phyloP scores from a whole-genome alignment of 2,113 vertebrate species.

The Genyomyrus donnyi region DNA sequence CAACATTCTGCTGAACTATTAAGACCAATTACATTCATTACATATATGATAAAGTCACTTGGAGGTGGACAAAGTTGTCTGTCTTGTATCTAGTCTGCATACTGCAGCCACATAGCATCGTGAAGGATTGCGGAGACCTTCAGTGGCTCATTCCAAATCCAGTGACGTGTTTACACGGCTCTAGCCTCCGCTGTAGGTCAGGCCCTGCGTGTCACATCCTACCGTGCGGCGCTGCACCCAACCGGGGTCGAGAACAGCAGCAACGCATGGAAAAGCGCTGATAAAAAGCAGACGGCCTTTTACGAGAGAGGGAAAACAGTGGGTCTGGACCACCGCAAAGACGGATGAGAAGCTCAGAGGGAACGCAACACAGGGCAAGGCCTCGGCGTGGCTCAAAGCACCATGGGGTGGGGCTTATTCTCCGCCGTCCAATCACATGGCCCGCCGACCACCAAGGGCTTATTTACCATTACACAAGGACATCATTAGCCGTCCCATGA shows the following conservation, averaged over 20 bases:
- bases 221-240: neutral
- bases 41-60: neutral
- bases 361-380: neutral
- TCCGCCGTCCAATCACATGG: neutral
- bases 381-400: too few relatives aligned
- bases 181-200: neutral
- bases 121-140: neutral
- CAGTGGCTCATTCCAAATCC: neutral
- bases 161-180: neutral
- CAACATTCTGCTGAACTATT: neutral
- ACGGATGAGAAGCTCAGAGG: neutral
- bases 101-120: neutral
- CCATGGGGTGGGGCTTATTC: neutral
- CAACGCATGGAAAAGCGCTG: neutral
- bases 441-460: neutral
- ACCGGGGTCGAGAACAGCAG: neutral
- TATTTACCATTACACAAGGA: neutral
- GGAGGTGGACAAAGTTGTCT: neutral
- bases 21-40: neutral
- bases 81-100: neutral
- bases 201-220: neutral
- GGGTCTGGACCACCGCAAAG: neutral
- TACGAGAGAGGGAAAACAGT: neutral
- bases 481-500: neutral
- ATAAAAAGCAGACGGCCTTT: slow-evolving; percentile 14